These are phyloP conservation scores for Drymonia ruficornis DNA, from an alignment of 2,888 invertebrate species.

Conservation along the genomic window DNA sequence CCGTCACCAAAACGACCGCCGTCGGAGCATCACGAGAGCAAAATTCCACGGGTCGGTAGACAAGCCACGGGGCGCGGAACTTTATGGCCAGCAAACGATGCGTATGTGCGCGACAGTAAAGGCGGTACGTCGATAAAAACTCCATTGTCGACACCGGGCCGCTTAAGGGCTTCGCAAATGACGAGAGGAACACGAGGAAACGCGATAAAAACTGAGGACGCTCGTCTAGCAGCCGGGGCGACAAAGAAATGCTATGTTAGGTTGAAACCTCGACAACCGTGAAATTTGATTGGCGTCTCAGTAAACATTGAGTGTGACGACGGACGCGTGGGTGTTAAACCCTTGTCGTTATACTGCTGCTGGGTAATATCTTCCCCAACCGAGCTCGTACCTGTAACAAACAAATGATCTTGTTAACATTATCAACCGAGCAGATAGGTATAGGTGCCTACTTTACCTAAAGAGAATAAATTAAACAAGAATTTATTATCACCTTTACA, in stretches of 20 bases:
- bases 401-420: conserved; percentile 10
- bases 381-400: conserved; percentile 47
- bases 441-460: background rate
- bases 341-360: conserved; percentile 12
- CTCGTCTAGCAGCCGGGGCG: conserved; percentile 52
- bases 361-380: conserved; percentile 10
- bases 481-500: conserved; percentile 5
- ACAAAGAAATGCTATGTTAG: conserved; percentile 59
- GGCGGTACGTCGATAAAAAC: conserved; percentile 72
- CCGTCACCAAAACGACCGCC: conserved; percentile 40
- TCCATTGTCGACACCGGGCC: conserved; percentile 70
- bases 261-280: conserved; percentile 57
- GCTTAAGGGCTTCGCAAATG: conserved; percentile 71
- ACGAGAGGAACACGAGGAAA: conserved; percentile 63
- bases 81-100: conserved; percentile 71
- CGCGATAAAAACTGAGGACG: conserved; percentile 72
- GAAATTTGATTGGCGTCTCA: conserved; percentile 65
- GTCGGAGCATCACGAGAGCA: conserved; percentile 51
- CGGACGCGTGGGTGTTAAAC: conserved; percentile 27
- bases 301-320: conserved; percentile 45
- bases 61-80: conserved; percentile 55
- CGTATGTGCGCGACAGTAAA: conserved; percentile 65
- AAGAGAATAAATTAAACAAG: background rate
- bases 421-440: background rate
- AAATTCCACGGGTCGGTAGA: conserved; percentile 58